A percentile compares a stretch with the other conserved stretches of the same genome.
phyloP scores from a whole-genome alignment of 2,797 vertebrate species.

The Chaetodon trifasciatus region DNA sequence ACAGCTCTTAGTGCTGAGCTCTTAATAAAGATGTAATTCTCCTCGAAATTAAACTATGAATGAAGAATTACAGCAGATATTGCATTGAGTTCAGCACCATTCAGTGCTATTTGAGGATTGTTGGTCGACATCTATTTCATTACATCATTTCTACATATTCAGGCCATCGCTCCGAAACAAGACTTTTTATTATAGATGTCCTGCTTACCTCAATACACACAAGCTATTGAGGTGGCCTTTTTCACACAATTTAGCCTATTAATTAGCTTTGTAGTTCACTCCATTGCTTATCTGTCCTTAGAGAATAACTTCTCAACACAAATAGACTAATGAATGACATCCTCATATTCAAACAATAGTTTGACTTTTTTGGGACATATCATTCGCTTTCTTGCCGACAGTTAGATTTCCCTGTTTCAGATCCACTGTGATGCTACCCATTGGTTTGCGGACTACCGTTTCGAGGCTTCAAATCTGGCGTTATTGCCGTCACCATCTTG shows the following conservation, averaged over 20 bases:
- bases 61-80: slow-evolving; percentile 3
- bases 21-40: neutral
- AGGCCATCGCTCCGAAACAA: slow-evolving; percentile 35
- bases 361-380: neutral
- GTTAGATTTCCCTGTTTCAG: too few relatives aligned
- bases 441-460: too few relatives aligned
- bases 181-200: slow-evolving; percentile 39
- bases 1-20: neutral
- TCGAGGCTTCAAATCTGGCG: too few relatives aligned
- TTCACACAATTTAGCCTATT: slow-evolving; percentile 27
- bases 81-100: neutral
- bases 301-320: slow-evolving; percentile 22
- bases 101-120: neutral
- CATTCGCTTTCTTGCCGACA: neutral
- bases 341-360: neutral
- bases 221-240: slow-evolving; percentile 37
- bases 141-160: slow-evolving; percentile 30
- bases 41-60: slow-evolving; percentile 12
- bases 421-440: too few relatives aligned
- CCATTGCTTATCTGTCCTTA: slow-evolving; percentile 20
- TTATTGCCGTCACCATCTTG: too few relatives aligned
- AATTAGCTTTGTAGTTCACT: slow-evolving; percentile 47
- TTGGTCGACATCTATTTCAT: neutral
- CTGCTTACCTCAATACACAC: slow-evolving; percentile 55
- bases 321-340: slow-evolving; percentile 7